Conservation (phyloP, 1,140 invertebrate species). For the Hyles vespertilio region DNA sequence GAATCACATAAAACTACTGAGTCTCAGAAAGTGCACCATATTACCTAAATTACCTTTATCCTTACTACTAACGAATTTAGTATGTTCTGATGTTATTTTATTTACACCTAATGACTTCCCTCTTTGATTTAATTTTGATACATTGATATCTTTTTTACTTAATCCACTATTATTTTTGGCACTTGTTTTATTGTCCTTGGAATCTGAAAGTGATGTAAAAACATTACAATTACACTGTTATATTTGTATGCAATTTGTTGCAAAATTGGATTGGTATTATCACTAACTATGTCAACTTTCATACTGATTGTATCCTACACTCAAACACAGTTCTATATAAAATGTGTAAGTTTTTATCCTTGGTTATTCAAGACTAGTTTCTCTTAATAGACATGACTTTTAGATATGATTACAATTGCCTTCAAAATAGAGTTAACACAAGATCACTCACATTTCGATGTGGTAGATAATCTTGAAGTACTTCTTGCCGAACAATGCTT, state of each 20-base stretch:
- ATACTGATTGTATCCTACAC: too few relatives aligned
- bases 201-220: conserved; percentile 23
- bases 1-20: too few relatives aligned
- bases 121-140: conserved; percentile 25
- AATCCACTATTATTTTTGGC: conserved; percentile 32
- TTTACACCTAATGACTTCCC: conserved; percentile 15
- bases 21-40: too few relatives aligned
- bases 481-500: conserved; percentile 31
- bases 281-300: too few relatives aligned
- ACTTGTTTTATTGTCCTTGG: conserved; percentile 31
- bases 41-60: conserved; percentile 17
- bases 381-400: neutral
- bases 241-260: too few relatives aligned
- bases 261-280: too few relatives aligned
- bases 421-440: neutral
- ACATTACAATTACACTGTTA: too few relatives aligned
- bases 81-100: neutral
- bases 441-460: conserved; percentile 35
- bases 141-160: conserved; percentile 33
- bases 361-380: too few relatives aligned
- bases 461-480: conserved; percentile 32
- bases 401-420: neutral
- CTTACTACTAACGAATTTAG: conserved; percentile 6
- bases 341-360: too few relatives aligned
- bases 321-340: too few relatives aligned